A percentile compares a stretch with the other conserved stretches of the same genome.
Evolutionary conservation across 2,797 vertebrate species (phyloP).

Genomic region (Sebastes paucispinis): DNA sequence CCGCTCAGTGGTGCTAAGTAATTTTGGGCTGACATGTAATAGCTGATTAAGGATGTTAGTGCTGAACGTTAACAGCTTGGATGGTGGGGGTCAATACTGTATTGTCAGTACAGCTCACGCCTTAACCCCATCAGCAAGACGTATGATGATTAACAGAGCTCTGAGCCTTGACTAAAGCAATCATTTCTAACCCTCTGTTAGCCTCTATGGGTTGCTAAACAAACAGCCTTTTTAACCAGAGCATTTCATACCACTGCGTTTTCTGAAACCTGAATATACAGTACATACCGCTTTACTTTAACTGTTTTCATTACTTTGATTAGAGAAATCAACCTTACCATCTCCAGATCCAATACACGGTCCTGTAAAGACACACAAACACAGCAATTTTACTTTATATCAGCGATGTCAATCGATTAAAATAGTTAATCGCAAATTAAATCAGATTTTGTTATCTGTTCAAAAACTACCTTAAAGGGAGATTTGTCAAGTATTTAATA

Average conservation of each 20-base stretch:
- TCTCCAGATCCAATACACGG: conserved; percentile 87
- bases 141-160: conserved; percentile 56
- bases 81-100: conserved; percentile 49
- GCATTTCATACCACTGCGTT: not conserved
- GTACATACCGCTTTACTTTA: not conserved
- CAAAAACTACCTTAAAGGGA: too few species aligned
- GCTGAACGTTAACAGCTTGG: conserved; percentile 26
- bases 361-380: conserved; percentile 84
- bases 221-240: conserved; percentile 31
- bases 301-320: not conserved
- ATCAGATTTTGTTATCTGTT: too few species aligned
- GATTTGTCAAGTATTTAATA: too few species aligned
- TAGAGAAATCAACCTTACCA: conserved; percentile 80
- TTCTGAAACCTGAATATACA: not conserved
- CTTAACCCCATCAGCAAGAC: conserved; percentile 55
- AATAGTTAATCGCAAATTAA: too few species aligned
- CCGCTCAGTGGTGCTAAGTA: conserved; percentile 50
- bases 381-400: conserved; percentile 31
- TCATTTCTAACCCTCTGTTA: conserved; percentile 29
- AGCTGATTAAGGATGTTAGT: conserved; percentile 60
- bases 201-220: conserved; percentile 21
- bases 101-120: conserved; percentile 37
- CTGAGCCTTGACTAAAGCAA: conserved; percentile 52
- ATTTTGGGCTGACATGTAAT: conserved; percentile 48
- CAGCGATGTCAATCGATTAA: too few species aligned